Evolutionary conservation across 2,888 invertebrate genomes (phyloP), one percentile per base, ranked within the genome.

Genomic region (Lithophane socia): DNA sequence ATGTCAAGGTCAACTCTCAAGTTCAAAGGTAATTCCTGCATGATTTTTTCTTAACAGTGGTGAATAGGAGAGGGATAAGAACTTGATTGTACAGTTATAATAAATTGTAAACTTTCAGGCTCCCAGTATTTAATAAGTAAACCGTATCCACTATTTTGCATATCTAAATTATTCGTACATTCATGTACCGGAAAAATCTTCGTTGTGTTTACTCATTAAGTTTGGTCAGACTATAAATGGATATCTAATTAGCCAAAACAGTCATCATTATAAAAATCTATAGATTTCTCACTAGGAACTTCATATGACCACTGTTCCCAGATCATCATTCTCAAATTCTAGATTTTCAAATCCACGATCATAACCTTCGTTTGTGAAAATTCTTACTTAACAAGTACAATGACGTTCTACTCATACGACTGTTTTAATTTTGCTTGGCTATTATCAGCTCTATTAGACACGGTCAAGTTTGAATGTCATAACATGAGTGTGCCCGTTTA

Each of bases 401-500:
- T 84, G 84, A 87, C 88, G 89, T 91, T 90, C 87, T 87, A 89
- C 89, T 88, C 85, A 87, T 87, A 87, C 82, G 86, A 79, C 37
- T 90, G 87, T 91, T 92, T 90, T 88, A 90, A 93, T 93, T 92
- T 89, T 88, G 78, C 88, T 88, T 66, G 88, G 86, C 60, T 90
- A 93, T 95, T 94, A 92, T 92, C 67, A 77, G 73, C 70, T 79
- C 42, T 82, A 91, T 96, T 94, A 90, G 96, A 94, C 94, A 96
- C 95, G 96, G 96, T 93, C 95, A 94, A 94, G 91, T 93, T 90
- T 94, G 93, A 95, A 94, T 95, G 94, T 94, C 94, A 93, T 89
- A 89, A 89, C 85, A 87, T 83, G 79, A 85, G 52, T 84, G 66
- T 83, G 63, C 67, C 24, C 73, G 78, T 78, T 69, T 86, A 86